phyloP scores from a whole-genome alignment of 2,113 vertebrate genomes.

The Plectropomus leopardus region DNA sequence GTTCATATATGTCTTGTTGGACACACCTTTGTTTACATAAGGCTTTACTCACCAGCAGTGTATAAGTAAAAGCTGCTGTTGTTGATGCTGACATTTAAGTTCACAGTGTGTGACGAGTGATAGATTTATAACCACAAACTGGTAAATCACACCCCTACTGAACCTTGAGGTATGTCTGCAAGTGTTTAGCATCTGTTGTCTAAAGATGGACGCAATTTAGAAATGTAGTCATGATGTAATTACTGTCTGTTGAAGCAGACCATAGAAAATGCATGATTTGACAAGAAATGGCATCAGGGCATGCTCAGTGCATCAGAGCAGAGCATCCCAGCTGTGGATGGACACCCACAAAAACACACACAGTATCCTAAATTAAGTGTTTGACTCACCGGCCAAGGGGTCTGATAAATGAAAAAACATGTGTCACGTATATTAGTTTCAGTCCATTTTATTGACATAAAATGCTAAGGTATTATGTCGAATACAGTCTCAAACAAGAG shows the following conservation, averaged over 20 bases:
- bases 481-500: too few relatives aligned
- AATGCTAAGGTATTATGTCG: too few relatives aligned
- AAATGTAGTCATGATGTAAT: background rate
- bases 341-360: background rate
- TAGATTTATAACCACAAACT: background rate
- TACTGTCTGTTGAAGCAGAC: background rate
- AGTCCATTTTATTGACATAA: too few relatives aligned
- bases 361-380: too few relatives aligned
- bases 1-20: background rate
- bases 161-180: background rate
- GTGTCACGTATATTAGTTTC: too few relatives aligned
- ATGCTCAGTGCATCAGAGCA: background rate
- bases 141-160: background rate
- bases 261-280: background rate
- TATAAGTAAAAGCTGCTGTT: background rate
- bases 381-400: too few relatives aligned
- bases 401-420: too few relatives aligned
- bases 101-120: background rate
- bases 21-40: conserved; percentile 36
- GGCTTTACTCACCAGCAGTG: background rate
- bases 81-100: background rate
- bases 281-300: background rate
- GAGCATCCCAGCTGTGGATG: background rate
- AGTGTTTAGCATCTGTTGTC: background rate
- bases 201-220: background rate